Evolutionary conservation across 2,888 invertebrate genomes (phyloP).

Genomic region (Synanthedon myopaeformis): DNA sequence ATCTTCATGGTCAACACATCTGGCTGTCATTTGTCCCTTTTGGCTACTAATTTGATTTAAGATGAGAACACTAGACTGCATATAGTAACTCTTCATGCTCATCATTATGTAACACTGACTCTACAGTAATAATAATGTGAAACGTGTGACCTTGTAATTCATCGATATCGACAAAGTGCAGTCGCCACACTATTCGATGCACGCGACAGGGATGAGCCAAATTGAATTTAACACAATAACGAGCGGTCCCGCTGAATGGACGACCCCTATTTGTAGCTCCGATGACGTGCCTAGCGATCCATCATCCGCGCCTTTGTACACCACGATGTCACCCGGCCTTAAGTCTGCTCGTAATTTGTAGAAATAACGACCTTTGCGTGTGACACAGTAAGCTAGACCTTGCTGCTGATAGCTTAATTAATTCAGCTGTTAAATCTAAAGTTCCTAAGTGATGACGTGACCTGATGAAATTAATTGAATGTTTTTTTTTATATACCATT

Average conservation of each 20-base stretch:
- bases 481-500: background rate
- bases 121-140: background rate
- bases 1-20: no score
- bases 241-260: slow-evolving; percentile 36
- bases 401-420: background rate
- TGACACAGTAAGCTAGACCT: background rate
- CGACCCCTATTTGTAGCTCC: slow-evolving; percentile 60
- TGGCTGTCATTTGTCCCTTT: no score
- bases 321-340: slow-evolving; percentile 8
- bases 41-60: no score
- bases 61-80: no score
- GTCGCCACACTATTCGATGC: slow-evolving; percentile 16
- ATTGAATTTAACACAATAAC: slow-evolving; percentile 69
- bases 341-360: slow-evolving; percentile 9
- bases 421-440: no score
- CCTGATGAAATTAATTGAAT: slow-evolving; percentile 4
- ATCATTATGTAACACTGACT: background rate
- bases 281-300: slow-evolving; percentile 49
- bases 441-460: no score
- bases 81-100: no score
- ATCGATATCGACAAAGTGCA: slow-evolving; percentile 10
- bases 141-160: background rate
- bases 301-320: slow-evolving; percentile 39
- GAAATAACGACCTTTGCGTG: background rate
- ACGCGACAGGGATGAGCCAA: slow-evolving; percentile 55